Conservation (phyloP, 64 coral and sea anemone species). For the Porites lutea region DNA sequence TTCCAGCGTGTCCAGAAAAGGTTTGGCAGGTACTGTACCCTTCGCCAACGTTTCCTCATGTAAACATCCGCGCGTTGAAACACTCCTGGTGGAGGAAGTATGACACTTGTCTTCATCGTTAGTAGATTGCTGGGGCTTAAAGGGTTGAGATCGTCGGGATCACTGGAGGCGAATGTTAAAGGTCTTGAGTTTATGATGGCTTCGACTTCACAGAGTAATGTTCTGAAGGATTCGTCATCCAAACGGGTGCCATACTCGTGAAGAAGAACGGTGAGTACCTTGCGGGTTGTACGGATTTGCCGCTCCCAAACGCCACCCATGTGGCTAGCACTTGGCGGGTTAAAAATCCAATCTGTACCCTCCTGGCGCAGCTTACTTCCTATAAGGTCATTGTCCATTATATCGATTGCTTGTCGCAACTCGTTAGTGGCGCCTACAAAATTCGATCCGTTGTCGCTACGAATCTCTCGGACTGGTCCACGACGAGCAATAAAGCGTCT, state of each 20-base stretch:
- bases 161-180: background rate
- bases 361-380: background rate
- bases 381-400: constrained; percentile 26
- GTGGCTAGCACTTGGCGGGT: constrained; percentile 19
- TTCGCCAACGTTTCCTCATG: constrained; percentile 1
- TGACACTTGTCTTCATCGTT: background rate
- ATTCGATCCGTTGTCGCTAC: constrained; percentile 26
- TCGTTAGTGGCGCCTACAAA: constrained; percentile 30
- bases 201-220: constrained; percentile 48
- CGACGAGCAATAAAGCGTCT: constrained; percentile 38
- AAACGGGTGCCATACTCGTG: constrained; percentile 28
- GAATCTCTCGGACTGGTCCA: constrained; percentile 17
- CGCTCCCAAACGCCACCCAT: constrained; percentile 25
- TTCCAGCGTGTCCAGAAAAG: constrained; percentile 11
- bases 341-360: constrained; percentile 36
- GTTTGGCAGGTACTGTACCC: constrained; percentile 10
- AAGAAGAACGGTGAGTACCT: constrained; percentile 12
- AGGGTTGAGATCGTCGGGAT: constrained; percentile 29
- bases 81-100: constrained; percentile 14
- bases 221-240: constrained; percentile 42
- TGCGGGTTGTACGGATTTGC: constrained; percentile 28
- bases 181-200: constrained; percentile 11
- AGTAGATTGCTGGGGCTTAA: constrained; percentile 1
- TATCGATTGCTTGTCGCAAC: constrained; percentile 1
- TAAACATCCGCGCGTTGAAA: constrained; percentile 10